A percentile compares a stretch with the other conserved stretches of the same genome.
Evolutionary conservation across 1,140 invertebrate genomes (phyloP).

Genomic region (Heliconius himera): DNA sequence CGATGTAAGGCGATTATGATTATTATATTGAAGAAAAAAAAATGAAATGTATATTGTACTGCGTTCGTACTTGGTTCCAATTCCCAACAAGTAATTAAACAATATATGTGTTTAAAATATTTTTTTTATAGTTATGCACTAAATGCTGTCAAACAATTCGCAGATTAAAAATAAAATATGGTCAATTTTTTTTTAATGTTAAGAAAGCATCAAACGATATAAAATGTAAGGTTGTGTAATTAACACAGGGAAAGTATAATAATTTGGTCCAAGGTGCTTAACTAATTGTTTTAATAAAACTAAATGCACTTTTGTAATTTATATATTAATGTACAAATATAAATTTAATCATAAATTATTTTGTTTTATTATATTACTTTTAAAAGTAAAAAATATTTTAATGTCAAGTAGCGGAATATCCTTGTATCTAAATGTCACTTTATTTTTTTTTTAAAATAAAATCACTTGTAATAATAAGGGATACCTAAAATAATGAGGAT

Average conservation of each 20-base stretch:
- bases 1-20: neutral
- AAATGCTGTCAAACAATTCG: neutral
- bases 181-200: neutral
- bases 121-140: neutral
- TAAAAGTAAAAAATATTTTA: neutral
- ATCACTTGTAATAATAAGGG: no score
- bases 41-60: neutral
- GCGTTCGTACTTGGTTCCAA: neutral
- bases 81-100: neutral
- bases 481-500: no score
- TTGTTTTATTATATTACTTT: neutral
- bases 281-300: constrained; percentile 18
- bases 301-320: constrained; percentile 28
- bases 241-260: constrained; percentile 23
- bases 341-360: constrained; percentile 4
- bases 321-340: constrained; percentile 30
- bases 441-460: no score
- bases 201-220: neutral
- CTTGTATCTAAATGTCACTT: neutral
- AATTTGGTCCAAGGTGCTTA: constrained; percentile 29
- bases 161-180: neutral
- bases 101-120: neutral
- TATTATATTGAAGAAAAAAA: neutral
- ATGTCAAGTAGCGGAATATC: neutral
- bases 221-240: constrained; percentile 28